These are phyloP conservation scores for Cybosia mesomella DNA, from an alignment of 2,888 invertebrate species.

Conservation along the genomic window DNA sequence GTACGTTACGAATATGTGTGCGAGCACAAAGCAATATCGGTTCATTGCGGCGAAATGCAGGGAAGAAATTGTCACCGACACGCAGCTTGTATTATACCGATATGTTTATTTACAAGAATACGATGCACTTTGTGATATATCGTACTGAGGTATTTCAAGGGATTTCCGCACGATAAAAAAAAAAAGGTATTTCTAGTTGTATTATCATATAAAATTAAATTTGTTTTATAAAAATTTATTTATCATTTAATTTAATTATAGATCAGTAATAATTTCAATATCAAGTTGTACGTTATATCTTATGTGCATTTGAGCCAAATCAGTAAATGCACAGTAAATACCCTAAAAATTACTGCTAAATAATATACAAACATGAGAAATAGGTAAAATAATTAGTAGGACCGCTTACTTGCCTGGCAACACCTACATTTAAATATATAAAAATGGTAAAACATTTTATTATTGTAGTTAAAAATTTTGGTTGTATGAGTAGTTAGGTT, in stretches of 20 bases:
- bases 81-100: background rate
- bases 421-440: slow-evolving; percentile 27
- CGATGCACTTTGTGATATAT: background rate
- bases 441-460: slow-evolving; percentile 34
- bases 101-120: background rate
- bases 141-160: background rate
- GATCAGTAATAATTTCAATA: slow-evolving; percentile 68
- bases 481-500: background rate
- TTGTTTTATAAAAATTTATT: slow-evolving; percentile 62
- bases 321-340: slow-evolving; percentile 48
- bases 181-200: background rate
- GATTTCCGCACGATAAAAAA: too few species aligned
- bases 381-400: slow-evolving; percentile 29
- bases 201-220: too few species aligned
- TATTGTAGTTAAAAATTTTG: background rate
- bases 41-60: slow-evolving; percentile 24
- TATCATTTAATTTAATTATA: slow-evolving; percentile 61
- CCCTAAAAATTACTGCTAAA: slow-evolving; percentile 38
- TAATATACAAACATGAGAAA: slow-evolving; percentile 35
- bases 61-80: background rate
- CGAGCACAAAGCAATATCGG: slow-evolving; percentile 4
- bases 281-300: slow-evolving; percentile 72
- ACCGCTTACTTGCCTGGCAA: slow-evolving; percentile 22
- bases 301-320: slow-evolving; percentile 71
- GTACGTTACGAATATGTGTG: background rate